Conservation (phyloP, 2,797 vertebrate species). For the Cynodonichthys magdalenae region DNA sequence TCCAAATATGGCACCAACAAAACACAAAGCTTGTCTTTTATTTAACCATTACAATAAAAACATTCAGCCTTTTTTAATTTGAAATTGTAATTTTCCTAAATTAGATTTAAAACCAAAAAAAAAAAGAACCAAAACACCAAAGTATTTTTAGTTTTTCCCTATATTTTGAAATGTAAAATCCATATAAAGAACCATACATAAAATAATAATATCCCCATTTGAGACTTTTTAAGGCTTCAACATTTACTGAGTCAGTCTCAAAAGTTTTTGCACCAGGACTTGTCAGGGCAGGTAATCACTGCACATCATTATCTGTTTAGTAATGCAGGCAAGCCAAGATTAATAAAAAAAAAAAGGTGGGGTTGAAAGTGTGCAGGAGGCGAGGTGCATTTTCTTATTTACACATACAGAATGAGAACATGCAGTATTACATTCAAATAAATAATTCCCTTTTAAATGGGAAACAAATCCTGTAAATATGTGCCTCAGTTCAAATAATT, state of each 20-base stretch:
- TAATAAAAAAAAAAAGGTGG: not conserved
- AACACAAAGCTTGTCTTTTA: no score
- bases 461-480: not conserved
- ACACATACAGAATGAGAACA: not conserved
- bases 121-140: no score
- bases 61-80: no score
- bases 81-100: no score
- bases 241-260: not conserved
- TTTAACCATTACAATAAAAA: no score
- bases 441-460: not conserved
- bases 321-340: not conserved
- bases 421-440: not conserved
- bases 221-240: not conserved
- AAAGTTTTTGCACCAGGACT: not conserved
- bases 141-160: no score
- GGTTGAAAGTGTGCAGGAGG: not conserved
- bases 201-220: no score
- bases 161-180: no score
- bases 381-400: not conserved
- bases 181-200: no score
- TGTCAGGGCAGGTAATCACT: not conserved
- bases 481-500: no score
- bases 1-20: no score
- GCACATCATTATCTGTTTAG: not conserved
- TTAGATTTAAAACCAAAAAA: no score